Evolutionary conservation across 2,797 vertebrate species (phyloP), one percentile per base, ranked within the genome.

Genomic region (Notamacropus eugenii): DNA sequence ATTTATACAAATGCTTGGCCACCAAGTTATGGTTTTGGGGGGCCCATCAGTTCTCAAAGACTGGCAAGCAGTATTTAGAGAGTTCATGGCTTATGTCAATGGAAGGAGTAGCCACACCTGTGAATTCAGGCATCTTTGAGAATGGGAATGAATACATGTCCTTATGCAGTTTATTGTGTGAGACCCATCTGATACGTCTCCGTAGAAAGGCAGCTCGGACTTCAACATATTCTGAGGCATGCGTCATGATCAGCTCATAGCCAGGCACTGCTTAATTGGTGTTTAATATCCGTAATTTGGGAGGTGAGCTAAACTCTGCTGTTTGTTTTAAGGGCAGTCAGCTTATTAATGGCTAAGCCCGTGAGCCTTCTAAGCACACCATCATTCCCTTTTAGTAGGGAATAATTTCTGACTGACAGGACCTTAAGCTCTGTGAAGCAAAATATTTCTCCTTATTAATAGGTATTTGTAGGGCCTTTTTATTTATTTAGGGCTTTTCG

Each of bases 131-230:
- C 9, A 11, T 50, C 24, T 87, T 46, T 46, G 74, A 87, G 40
- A 24, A 87, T 27, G 8, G 40, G 50, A 87, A 87, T 28, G 27
- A 24, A 50, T 4, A 82, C 10, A 58, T 74, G 91, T 95, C 67
- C 50, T 91, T 93, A n/a, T 0, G 2, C 28, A 94, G 9, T 94
- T 91, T 96, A n/a, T 95, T 90, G 27, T 67, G 90, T 90, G 93
- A 93, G 34, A 62, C 54, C 57, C 62, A 0, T 90, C 46, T 56
- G 87, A 58, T 74, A 24, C 67, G 90, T 50, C 2, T 46, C 40
- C 10, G 22, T 87, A 46, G 50, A 93, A 96, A 6, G 58, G 8
- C 55, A 46, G 55, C 31, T 56, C 27, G 29, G 55, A 67, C 82
- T 90, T 74, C 59, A 52, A 50, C 74, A 4, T 55, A 28, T 92